Evolutionary conservation across 2,797 vertebrate species (phyloP), one percentile per base, ranked within the genome.

Genomic region (Parotocinclus haroldoi): DNA sequence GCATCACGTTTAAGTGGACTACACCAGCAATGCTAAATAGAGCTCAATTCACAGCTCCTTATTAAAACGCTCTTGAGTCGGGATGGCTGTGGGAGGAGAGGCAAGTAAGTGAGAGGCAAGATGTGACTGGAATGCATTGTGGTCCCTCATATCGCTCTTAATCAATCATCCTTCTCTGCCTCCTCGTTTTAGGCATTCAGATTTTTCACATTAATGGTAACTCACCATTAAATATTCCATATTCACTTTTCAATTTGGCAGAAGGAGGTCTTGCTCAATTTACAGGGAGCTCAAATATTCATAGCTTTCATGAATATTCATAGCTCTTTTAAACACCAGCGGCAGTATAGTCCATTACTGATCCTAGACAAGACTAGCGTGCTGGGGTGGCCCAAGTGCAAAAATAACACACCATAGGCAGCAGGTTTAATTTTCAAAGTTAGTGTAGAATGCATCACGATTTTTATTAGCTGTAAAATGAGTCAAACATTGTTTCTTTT

Each of bases 11-110:
- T 36, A 14, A 66, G 51, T 54, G 51, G 68, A 60, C 27, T 27
- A 12, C 46, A 74, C 38, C 56, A 46, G 54, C 36, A 71, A 63
- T 68, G 39, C 49, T 64, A 58, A 44, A 44, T 12, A 64, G 70
- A 61, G 67, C 68, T 55, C 66, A 73, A 69, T 73, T 72, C 67
- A 66, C 70, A 67, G 67, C 63, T 72, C 61, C 67, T 76, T 68
- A 71, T 68, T 72, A 76, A 76, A 76, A 67, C 72, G 68, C 59
- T 66, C 72, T 65, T 42, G 60, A 73, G 72, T 63, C 72, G 74
- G 75, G 55, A 63, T 65, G 66, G 58, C 65, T 54, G 50, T 75
- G 60, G 74, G 66, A 72, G 61, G 71, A 63, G 70, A 75, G 71
- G 64, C 53, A 63, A 66, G 66, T 60, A 66, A 61, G 67, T 60